These are phyloP conservation scores for Salvelinus alpinus DNA, from an alignment of 2,113 vertebrate genomes.

Conservation along the genomic window DNA sequence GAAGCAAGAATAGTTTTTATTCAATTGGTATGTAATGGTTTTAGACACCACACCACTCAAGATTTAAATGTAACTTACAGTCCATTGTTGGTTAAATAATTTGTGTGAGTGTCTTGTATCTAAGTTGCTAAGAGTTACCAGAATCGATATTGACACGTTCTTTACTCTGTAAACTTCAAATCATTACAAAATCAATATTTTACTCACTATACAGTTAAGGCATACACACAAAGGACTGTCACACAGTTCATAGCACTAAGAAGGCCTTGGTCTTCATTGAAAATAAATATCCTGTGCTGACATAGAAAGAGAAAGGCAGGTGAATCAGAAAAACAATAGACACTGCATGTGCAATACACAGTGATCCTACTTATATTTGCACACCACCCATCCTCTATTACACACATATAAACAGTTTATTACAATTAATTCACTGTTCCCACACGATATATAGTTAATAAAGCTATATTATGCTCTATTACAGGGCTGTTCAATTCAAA, in stretches of 20 bases:
- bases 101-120: constrained; percentile 56
- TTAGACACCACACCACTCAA: constrained; percentile 47
- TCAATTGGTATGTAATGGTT: constrained; percentile 32
- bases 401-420: not conserved
- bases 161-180: constrained; percentile 32
- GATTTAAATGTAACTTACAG: constrained; percentile 49
- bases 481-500: not conserved
- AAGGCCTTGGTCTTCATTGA: constrained; percentile 57
- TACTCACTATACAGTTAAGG: constrained; percentile 57
- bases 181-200: constrained; percentile 33
- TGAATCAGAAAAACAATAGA: constrained; percentile 30
- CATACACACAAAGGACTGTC: constrained; percentile 47
- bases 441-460: not conserved
- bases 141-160: constrained; percentile 2
- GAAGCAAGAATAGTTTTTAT: constrained; percentile 49
- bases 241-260: constrained; percentile 31
- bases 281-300: constrained; percentile 62
- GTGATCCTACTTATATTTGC: constrained; percentile 21
- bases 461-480: not conserved
- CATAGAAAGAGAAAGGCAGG: constrained; percentile 20
- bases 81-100: constrained; percentile 55
- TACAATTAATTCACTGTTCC: not conserved
- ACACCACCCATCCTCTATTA: not conserved
- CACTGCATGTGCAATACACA: constrained; percentile 41
- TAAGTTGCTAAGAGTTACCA: constrained; percentile 28